Conservation (phyloP, 2,888 invertebrate genomes). For the Hipparchia sbordonii region DNA sequence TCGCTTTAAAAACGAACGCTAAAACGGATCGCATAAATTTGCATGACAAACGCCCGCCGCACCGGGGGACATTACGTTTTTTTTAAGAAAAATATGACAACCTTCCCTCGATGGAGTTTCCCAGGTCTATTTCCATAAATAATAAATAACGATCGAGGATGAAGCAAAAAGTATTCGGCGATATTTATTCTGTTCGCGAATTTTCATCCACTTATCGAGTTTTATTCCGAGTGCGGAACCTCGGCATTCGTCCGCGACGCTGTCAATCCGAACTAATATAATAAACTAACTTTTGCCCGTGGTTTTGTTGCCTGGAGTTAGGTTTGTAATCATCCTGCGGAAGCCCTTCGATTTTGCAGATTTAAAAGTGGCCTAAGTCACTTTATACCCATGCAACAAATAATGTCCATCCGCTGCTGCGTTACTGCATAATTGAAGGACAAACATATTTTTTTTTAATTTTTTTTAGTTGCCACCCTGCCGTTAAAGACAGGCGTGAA, state of each 20-base stretch:
- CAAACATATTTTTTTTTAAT: background rate
- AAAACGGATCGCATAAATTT: constrained; percentile 80
- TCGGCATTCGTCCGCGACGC: constrained; percentile 25
- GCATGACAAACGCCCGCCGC: constrained; percentile 75
- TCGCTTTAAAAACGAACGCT: constrained; percentile 73
- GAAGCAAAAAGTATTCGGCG: constrained; percentile 70
- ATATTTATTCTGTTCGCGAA: constrained; percentile 77
- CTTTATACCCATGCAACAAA: no score
- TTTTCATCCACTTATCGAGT: constrained; percentile 75
- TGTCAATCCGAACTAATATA: background rate
- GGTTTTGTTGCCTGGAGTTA: background rate
- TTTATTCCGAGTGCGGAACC: constrained; percentile 50
- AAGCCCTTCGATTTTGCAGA: background rate
- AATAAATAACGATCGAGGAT: constrained; percentile 79
- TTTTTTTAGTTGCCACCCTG: no score
- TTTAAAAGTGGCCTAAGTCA: no score
- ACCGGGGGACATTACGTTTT: constrained; percentile 72
- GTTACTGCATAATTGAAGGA: background rate
- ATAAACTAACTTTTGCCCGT: background rate
- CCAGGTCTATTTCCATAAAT: constrained; percentile 80
- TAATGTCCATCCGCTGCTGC: no score
- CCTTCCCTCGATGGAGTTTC: constrained; percentile 73
- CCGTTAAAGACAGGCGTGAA: no score
- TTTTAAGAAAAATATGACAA: constrained; percentile 80
- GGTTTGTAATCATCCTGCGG: background rate